Evolutionary conservation across 2,888 invertebrate species (phyloP).

Genomic region (Andrena fulva): DNA sequence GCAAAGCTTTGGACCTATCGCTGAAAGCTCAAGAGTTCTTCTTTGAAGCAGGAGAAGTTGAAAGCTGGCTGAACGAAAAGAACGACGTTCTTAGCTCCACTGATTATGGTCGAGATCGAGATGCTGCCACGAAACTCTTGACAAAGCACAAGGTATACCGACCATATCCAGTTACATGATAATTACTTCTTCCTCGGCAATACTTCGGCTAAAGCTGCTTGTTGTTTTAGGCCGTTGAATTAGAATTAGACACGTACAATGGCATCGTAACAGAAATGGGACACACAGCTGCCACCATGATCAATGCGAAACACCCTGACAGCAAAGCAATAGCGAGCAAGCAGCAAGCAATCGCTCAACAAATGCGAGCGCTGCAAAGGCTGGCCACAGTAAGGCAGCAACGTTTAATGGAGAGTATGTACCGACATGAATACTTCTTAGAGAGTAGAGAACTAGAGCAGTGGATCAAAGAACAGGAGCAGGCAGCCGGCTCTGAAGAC

Average conservation of each 20-base stretch:
- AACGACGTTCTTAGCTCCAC: constrained; percentile 92
- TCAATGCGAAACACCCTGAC: constrained; percentile 93
- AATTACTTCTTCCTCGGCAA: background rate
- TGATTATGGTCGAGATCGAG: constrained; percentile 95
- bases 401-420: constrained; percentile 95
- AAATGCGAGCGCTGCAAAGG: constrained; percentile 92
- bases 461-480: constrained; percentile 96
- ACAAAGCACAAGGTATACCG: constrained; percentile 94
- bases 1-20: constrained; percentile 92
- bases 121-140: constrained; percentile 95
- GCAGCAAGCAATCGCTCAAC: constrained; percentile 91
- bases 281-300: constrained; percentile 93
- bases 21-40: constrained; percentile 96
- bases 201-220: constrained; percentile 1
- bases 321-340: constrained; percentile 92
- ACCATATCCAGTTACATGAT: constrained; percentile 3
- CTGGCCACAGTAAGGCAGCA: constrained; percentile 92
- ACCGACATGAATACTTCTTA: constrained; percentile 95
- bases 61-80: constrained; percentile 96
- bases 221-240: constrained; percentile 90
- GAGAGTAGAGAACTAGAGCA: constrained; percentile 96
- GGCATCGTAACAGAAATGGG: constrained; percentile 97
- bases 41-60: constrained; percentile 96
- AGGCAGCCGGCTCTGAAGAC: constrained; percentile 95
- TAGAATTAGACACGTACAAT: constrained; percentile 96